Evolutionary conservation across 2,113 vertebrate species (phyloP).

Genomic region (Protomyctophum bolini): DNA sequence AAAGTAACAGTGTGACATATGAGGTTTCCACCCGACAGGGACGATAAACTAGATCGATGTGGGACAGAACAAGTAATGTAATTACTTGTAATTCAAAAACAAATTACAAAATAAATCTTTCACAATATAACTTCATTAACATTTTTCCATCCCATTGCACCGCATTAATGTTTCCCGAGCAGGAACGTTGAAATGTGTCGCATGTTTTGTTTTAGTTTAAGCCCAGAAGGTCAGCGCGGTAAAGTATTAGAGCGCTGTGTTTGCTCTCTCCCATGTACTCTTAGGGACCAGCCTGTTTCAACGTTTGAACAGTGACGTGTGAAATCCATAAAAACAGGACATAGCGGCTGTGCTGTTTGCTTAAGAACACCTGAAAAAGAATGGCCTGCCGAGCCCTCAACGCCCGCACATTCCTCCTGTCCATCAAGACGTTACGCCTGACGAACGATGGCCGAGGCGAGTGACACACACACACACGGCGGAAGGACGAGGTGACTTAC

Average conservation of each 20-base stretch:
- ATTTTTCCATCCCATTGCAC: too few relatives aligned
- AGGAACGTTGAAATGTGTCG: too few relatives aligned
- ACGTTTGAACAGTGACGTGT: conserved; percentile 79
- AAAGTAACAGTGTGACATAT: too few relatives aligned
- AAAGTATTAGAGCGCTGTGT: conserved; percentile 71
- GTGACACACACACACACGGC: conserved; percentile 27
- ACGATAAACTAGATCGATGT: too few relatives aligned
- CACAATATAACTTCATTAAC: too few relatives aligned
- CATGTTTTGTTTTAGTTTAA: conserved; percentile 42
- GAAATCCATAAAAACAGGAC: conserved; percentile 77
- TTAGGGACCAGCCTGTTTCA: conserved; percentile 58
- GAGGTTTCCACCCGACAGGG: too few relatives aligned
- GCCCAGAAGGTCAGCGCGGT: conserved; percentile 63
- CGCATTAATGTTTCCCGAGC: too few relatives aligned
- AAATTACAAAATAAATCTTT: too few relatives aligned
- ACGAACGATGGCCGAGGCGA: conserved; percentile 33
- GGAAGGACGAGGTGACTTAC: conserved; percentile 35
- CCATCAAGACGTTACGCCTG: conserved; percentile 67
- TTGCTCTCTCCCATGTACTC: conserved; percentile 67
- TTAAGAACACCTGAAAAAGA: conserved; percentile 66
- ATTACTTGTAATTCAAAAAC: too few relatives aligned
- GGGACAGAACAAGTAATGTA: too few relatives aligned
- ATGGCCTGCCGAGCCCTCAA: conserved; percentile 54
- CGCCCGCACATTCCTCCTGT: conserved; percentile 68
- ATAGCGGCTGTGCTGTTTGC: conserved; percentile 65